These are phyloP conservation scores for Eilema caniola DNA, from an alignment of 2,888 invertebrate genomes.

Conservation along the genomic window DNA sequence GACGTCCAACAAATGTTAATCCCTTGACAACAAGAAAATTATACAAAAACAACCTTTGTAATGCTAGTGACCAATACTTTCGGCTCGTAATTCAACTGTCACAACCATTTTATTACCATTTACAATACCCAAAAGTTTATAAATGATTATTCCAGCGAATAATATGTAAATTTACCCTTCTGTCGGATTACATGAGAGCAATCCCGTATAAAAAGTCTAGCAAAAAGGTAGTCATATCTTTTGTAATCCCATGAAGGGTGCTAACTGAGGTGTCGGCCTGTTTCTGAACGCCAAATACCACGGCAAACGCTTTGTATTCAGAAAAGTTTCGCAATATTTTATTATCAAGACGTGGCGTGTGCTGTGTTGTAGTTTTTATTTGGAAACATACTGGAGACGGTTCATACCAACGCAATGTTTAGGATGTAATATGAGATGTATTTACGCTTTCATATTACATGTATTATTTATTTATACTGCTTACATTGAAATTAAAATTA, in stretches of 20 bases:
- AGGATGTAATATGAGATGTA: background rate
- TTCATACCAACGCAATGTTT: background rate
- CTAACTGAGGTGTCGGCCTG: conserved; percentile 34
- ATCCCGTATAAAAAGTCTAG: conserved; percentile 27
- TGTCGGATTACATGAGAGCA: conserved; percentile 19
- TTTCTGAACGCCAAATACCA: conserved; percentile 41
- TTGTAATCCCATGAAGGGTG: conserved; percentile 48
- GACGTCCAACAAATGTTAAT: conserved; percentile 7
- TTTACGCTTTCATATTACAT: background rate
- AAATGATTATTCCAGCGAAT: conserved; percentile 49
- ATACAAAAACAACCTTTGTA: conserved; percentile 28
- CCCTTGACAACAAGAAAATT: conserved; percentile 22
- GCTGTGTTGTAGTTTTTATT: conserved; percentile 22
- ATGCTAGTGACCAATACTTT: conserved; percentile 30
- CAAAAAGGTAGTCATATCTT: conserved; percentile 43
- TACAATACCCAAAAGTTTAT: conserved; percentile 39
- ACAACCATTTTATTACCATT: conserved; percentile 32
- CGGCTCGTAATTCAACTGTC: conserved; percentile 39
- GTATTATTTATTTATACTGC: no score
- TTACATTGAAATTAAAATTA: no score
- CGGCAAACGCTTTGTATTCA: conserved; percentile 46
- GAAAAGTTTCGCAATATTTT: conserved; percentile 48
- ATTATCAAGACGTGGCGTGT: conserved; percentile 46
- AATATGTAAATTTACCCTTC: conserved; percentile 44
- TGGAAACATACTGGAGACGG: conserved; percentile 29